Percentiles rank a stretch among this genome's conserved stretches.
These are phyloP conservation scores for Electrophaes corylata DNA, from an alignment of 2,888 invertebrate species.

Conservation along the genomic window DNA sequence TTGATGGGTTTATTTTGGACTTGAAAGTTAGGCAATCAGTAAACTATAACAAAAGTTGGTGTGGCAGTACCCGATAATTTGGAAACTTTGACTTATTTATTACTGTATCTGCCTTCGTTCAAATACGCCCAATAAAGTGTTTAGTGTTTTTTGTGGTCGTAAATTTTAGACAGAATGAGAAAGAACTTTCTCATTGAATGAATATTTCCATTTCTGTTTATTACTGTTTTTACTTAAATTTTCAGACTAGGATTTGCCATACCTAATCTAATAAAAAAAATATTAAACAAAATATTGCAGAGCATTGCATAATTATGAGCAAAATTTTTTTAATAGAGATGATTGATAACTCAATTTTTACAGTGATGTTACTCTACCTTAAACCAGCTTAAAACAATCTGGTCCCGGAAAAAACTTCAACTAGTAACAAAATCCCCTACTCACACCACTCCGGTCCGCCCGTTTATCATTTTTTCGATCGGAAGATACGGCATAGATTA, in stretches of 20 bases:
- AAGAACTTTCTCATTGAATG: constrained; percentile 5
- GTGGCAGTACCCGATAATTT: constrained; percentile 14
- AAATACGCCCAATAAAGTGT: constrained; percentile 22
- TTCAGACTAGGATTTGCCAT: no score
- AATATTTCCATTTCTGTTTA: not conserved
- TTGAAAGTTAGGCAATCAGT: constrained; percentile 5
- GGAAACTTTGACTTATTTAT: constrained; percentile 24
- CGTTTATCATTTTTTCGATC: constrained; percentile 72
- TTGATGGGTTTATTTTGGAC: constrained; percentile 4
- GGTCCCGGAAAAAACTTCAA: constrained; percentile 11
- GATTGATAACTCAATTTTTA: no score
- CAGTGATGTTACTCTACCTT: not conserved
- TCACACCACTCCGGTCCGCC: constrained; percentile 8
- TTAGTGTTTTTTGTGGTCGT: constrained; percentile 20
- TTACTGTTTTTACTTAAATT: not conserved
- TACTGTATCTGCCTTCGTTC: not conserved
- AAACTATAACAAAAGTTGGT: constrained; percentile 11
- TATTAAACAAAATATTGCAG: no score
- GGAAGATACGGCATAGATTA: constrained; percentile 35
- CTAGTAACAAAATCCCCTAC: constrained; percentile 15
- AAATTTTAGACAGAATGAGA: constrained; percentile 5
- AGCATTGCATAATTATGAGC: no score
- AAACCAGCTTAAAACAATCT: constrained; percentile 10
- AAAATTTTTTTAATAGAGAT: no score
- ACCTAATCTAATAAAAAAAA: no score